These are phyloP conservation scores for Aphelenchoides besseyi DNA, from an alignment of 1,140 invertebrate species.

Conservation along the genomic window DNA sequence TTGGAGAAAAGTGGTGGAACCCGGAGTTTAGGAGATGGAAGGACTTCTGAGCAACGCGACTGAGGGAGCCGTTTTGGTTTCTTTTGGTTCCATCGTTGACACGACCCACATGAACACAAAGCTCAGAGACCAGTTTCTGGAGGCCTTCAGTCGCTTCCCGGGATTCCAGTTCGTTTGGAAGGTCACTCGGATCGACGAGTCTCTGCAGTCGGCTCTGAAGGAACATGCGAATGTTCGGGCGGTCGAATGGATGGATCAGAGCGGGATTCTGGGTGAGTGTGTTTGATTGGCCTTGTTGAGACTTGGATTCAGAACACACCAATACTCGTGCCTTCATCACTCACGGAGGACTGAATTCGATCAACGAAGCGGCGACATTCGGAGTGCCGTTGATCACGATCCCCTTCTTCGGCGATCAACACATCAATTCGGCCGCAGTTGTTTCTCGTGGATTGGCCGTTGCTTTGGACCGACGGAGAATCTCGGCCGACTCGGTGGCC, in stretches of 20 bases:
- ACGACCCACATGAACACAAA: conserved; percentile 18
- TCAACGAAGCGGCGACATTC: conserved; percentile 77
- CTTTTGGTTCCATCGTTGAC: conserved; percentile 29
- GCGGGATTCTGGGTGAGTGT: conserved; percentile 15
- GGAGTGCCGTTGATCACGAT: conserved; percentile 76
- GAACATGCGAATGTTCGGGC: neutral
- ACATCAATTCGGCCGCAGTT: conserved; percentile 37
- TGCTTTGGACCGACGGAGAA: neutral
- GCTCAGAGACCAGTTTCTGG: conserved; percentile 24
- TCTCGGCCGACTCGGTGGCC: neutral
- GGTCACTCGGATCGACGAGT: conserved; percentile 4
- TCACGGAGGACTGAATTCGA: conserved; percentile 76
- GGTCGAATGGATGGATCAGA: conserved; percentile 18
- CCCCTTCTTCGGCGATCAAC: conserved; percentile 62
- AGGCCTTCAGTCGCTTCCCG: conserved; percentile 30
- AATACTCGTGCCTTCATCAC: conserved; percentile 71
- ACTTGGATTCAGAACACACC: conserved; percentile 34
- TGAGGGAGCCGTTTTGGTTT: conserved; percentile 27
- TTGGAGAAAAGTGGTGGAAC: neutral
- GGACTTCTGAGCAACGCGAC: conserved; percentile 15
- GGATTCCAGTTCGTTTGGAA: conserved; percentile 41
- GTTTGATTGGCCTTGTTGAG: neutral
- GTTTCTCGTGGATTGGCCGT: neutral
- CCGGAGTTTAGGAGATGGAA: conserved; percentile 14
- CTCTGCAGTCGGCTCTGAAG: neutral